Percentiles rank a stretch among this genome's conserved stretches.
Evolutionary conservation across 2,888 invertebrate species (phyloP).

Genomic region (Lithosia quadra): DNA sequence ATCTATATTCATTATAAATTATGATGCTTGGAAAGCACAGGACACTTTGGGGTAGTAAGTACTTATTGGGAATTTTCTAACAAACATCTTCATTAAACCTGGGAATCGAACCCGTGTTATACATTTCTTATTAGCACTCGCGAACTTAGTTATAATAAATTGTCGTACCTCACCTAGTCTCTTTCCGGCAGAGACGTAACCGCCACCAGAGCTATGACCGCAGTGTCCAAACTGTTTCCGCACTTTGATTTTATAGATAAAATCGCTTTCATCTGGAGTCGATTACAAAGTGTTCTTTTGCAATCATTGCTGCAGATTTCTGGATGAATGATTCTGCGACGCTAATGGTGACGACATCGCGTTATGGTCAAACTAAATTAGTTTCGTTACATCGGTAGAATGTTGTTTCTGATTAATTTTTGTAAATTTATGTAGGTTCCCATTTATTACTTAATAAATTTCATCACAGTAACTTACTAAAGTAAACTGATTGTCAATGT

Average conservation of each 20-base stretch:
- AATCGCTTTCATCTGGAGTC: slow-evolving; percentile 78
- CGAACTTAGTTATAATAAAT: neutral
- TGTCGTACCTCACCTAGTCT: slow-evolving; percentile 39
- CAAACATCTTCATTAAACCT: neutral
- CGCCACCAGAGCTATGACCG: slow-evolving; percentile 62
- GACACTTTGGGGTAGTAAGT: neutral
- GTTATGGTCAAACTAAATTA: slow-evolving; percentile 76
- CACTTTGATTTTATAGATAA: slow-evolving; percentile 83
- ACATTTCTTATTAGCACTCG: neutral
- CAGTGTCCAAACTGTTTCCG: slow-evolving; percentile 77
- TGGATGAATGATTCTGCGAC: slow-evolving; percentile 79
- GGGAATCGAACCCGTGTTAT: neutral
- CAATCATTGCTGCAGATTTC: slow-evolving; percentile 83
- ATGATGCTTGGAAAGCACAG: neutral
- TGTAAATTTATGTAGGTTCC: slow-evolving; percentile 11
- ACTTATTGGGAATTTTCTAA: neutral
- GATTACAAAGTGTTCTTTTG: slow-evolving; percentile 82
- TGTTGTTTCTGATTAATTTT: slow-evolving; percentile 51
- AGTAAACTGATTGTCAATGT: slow-evolving; percentile 9
- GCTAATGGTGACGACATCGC: slow-evolving; percentile 76
- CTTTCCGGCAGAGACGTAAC: slow-evolving; percentile 57
- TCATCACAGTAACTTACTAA: neutral
- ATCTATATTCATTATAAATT: neutral
- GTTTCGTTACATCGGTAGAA: slow-evolving; percentile 69
- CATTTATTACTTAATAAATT: slow-evolving; percentile 13